A percentile compares a stretch with the other conserved stretches of the same genome.
Conservation (phyloP, 2,113 vertebrate species). For the Sitta europaea region DNA sequence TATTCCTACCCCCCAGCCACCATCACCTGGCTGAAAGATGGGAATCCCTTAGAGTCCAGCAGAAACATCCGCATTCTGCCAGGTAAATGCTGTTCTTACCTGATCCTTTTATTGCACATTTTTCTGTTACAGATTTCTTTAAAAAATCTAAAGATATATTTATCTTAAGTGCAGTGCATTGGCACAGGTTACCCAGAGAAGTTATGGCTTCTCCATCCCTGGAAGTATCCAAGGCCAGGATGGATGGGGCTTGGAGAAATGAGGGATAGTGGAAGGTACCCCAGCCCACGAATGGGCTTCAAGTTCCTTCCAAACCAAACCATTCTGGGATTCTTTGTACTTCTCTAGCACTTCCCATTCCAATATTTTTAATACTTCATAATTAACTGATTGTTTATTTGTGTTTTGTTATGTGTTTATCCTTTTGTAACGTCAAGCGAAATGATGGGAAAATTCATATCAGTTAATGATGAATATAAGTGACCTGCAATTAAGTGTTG, state of each 20-base stretch:
- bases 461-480: not conserved
- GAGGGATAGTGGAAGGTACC: not conserved
- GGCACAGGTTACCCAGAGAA: not conserved
- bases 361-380: not conserved
- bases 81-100: constrained; percentile 71
- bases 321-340: not conserved
- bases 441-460: not conserved
- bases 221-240: not conserved
- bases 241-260: rapidly evolving
- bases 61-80: constrained; percentile 86
- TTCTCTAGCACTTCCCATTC: not conserved
- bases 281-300: not conserved
- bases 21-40: constrained; percentile 93
- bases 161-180: not conserved
- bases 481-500: not conserved
- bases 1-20: constrained; percentile 90
- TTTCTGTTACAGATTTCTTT: not conserved
- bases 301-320: not conserved
- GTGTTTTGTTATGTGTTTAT: not conserved
- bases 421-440: not conserved
- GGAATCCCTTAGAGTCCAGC: constrained; percentile 80
- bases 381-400: not conserved
- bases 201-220: not conserved
- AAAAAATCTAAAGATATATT: not conserved
- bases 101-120: not conserved